Percentiles rank a stretch among this genome's conserved stretches.
Conservation (phyloP, 2,797 vertebrate species). For the Syngnathus acus region DNA sequence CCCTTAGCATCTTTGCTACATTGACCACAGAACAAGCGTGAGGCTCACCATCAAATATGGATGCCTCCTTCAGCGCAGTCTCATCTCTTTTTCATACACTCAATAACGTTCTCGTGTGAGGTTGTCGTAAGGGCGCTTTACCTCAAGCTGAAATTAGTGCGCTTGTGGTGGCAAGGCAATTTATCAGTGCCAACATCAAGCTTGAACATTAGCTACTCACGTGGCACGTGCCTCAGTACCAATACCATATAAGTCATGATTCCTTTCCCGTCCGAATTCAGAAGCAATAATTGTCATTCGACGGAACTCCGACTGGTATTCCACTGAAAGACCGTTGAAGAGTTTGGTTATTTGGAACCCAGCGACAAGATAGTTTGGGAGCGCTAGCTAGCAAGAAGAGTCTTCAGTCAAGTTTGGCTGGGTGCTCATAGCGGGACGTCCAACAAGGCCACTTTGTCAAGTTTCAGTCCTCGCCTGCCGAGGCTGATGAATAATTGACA, state of each 20-base stretch:
- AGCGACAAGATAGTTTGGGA: neutral
- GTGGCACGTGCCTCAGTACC: too few relatives aligned
- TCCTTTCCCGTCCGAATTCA: too few relatives aligned
- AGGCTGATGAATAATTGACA: conserved; percentile 71
- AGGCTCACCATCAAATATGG: conserved; percentile 62
- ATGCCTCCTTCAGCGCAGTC: conserved; percentile 49
- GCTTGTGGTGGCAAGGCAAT: neutral
- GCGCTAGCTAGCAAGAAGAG: neutral
- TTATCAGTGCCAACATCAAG: neutral
- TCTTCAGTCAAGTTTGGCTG: neutral
- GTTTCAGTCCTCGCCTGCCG: conserved; percentile 31
- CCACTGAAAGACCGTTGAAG: neutral
- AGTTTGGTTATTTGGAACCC: neutral
- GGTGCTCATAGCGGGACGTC: neutral
- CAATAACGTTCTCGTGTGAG: conserved; percentile 42
- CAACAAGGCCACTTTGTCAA: conserved; percentile 54
- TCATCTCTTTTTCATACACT: conserved; percentile 62
- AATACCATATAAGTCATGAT: too few relatives aligned
- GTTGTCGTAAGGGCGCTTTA: conserved; percentile 1
- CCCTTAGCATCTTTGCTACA: conserved; percentile 23
- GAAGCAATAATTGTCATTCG: too few relatives aligned
- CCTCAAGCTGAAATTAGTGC: conserved; percentile 3
- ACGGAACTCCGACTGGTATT: neutral
- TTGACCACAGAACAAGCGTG: conserved; percentile 30
- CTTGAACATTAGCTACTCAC: neutral